phyloP scores from a whole-genome alignment of 2,888 invertebrate genomes.

The Xylota segnis region DNA sequence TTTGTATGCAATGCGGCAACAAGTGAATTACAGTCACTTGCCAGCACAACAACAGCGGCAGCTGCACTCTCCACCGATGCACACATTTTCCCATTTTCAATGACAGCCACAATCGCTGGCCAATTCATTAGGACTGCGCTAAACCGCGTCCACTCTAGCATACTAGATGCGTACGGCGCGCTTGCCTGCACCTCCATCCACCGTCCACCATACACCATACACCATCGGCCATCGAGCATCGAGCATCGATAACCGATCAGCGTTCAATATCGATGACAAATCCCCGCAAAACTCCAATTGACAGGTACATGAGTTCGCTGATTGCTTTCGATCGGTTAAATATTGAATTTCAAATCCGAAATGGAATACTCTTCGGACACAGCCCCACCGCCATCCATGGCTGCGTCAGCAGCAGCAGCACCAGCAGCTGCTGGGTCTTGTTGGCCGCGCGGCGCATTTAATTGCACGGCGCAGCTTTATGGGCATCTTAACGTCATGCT shows the following conservation, averaged over 20 bases:
- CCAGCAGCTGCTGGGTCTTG: constrained; percentile 42
- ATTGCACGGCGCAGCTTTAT: constrained; percentile 72
- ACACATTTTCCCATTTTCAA: constrained; percentile 70
- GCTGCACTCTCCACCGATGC: constrained; percentile 60
- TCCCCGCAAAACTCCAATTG: constrained; percentile 76
- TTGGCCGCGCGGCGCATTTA: constrained; percentile 66
- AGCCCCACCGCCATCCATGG: constrained; percentile 4
- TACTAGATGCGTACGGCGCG: constrained; percentile 68
- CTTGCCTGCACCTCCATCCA: neutral
- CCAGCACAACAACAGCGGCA: constrained; percentile 71
- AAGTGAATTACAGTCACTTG: constrained; percentile 76
- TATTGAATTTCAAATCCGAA: constrained; percentile 76
- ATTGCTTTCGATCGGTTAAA: constrained; percentile 76
- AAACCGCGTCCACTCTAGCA: constrained; percentile 70
- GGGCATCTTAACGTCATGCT: constrained; percentile 76
- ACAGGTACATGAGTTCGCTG: constrained; percentile 77
- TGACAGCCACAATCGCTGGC: constrained; percentile 74
- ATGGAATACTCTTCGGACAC: constrained; percentile 61
- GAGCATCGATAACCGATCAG: constrained; percentile 46
- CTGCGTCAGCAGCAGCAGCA: neutral
- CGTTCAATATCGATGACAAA: constrained; percentile 76
- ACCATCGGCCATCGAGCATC: too few species aligned
- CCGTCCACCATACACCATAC: neutral
- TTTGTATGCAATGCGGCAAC: constrained; percentile 74
- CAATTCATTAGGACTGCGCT: constrained; percentile 76